Evolutionary conservation across 2,888 invertebrate species (phyloP).

Genomic region (Hydriomena furcata): DNA sequence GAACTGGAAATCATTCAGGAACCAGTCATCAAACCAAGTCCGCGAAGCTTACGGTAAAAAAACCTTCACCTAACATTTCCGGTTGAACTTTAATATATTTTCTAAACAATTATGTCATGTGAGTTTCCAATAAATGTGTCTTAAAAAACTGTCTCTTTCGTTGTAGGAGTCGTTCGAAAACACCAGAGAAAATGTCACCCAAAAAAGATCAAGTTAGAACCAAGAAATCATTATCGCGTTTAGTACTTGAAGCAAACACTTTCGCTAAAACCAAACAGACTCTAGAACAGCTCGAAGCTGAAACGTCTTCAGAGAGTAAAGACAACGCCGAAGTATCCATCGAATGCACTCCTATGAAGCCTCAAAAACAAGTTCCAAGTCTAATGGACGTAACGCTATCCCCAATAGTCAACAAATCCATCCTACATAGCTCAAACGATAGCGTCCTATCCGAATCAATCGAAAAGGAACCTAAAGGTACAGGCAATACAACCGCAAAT

Average conservation of each 20-base stretch:
- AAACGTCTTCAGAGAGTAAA: conserved; percentile 26
- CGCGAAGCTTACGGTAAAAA: conserved; percentile 54
- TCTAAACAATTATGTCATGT: not conserved
- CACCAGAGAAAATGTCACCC: conserved; percentile 73
- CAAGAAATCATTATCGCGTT: conserved; percentile 68
- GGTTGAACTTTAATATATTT: not conserved
- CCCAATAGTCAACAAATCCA: conserved; percentile 70
- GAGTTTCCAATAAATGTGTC: conserved; percentile 1
- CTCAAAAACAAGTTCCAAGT: conserved; percentile 50
- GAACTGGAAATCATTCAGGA: conserved; percentile 55
- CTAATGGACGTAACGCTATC: conserved; percentile 72
- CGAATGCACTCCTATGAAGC: conserved; percentile 72
- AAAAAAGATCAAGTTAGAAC: conserved; percentile 55
- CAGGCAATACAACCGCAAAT: conserved; percentile 41
- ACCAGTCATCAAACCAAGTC: conserved; percentile 44
- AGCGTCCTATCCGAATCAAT: conserved; percentile 48
- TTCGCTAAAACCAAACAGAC: conserved; percentile 66
- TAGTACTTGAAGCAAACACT: conserved; percentile 73
- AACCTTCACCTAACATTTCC: not conserved
- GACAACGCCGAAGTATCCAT: conserved; percentile 41
- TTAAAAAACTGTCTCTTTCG: conserved; percentile 7
- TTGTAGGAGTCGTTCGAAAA: conserved; percentile 69
- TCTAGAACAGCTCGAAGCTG: conserved; percentile 49
- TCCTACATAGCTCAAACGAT: conserved; percentile 64
- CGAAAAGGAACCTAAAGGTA: conserved; percentile 45